These are phyloP conservation scores for Plagodis dolabraria DNA, from an alignment of 2,888 invertebrate species.

Conservation along the genomic window DNA sequence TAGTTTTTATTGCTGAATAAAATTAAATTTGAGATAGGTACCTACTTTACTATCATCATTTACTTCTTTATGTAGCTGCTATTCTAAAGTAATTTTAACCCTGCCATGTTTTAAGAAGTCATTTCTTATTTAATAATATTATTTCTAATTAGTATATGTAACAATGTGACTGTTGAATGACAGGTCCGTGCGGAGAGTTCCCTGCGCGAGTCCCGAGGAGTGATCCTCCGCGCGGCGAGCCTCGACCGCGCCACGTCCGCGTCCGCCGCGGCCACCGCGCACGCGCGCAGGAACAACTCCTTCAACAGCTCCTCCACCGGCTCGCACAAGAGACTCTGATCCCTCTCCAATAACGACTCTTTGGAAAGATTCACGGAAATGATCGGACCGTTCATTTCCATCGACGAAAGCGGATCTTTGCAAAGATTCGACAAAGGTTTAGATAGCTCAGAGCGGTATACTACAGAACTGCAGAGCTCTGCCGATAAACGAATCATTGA, in stretches of 20 bases:
- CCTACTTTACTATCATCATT: no score
- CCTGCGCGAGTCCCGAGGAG: slow-evolving; percentile 66
- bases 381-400: slow-evolving; percentile 8
- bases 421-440: slow-evolving; percentile 29
- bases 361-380: slow-evolving; percentile 44
- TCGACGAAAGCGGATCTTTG: slow-evolving; percentile 26
- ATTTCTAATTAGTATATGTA: not conserved
- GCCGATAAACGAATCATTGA: not conserved
- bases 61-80: no score
- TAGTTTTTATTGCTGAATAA: no score
- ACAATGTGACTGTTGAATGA: slow-evolving; percentile 16
- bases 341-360: slow-evolving; percentile 61
- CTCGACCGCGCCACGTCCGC: slow-evolving; percentile 70
- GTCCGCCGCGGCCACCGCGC: slow-evolving; percentile 52
- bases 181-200: slow-evolving; percentile 61
- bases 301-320: slow-evolving; percentile 74
- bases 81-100: no score
- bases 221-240: slow-evolving; percentile 78
- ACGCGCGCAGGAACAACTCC: slow-evolving; percentile 65
- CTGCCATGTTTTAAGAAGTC: no score
- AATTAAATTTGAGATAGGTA: no score
- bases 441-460: no score
- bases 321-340: slow-evolving; percentile 81
- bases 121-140: no score
- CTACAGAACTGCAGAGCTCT: not conserved